Percentiles rank a stretch among this genome's conserved stretches.
Conservation (phyloP, 2,113 vertebrate species). For the Excalfactoria chinensis region DNA sequence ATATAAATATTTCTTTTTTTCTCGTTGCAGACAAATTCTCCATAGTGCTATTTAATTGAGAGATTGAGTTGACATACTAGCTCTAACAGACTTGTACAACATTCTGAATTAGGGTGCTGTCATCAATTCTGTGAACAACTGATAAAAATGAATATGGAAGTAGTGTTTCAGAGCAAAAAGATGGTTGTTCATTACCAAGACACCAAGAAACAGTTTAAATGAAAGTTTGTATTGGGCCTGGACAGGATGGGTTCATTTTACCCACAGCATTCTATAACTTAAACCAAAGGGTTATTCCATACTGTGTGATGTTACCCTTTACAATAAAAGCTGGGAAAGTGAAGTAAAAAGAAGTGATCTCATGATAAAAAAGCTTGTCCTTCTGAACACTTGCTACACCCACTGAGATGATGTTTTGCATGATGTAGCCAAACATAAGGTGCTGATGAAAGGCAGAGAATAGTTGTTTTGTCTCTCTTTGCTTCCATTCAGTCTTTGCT, state of each 20-base stretch:
- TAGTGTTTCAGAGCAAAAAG: background rate
- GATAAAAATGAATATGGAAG: background rate
- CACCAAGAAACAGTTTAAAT: background rate
- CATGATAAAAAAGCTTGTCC: background rate
- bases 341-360: background rate
- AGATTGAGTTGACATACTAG: fast-evolving
- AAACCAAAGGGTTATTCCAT: background rate
- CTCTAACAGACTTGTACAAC: background rate
- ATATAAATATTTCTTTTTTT: background rate
- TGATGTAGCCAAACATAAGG: background rate
- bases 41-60: background rate
- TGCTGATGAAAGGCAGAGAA: background rate
- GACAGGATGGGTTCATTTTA: background rate
- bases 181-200: background rate
- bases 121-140: background rate
- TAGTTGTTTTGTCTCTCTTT: background rate
- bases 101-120: background rate
- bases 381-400: background rate
- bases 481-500: background rate
- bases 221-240: background rate
- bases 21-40: background rate
- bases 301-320: background rate
- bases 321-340: background rate
- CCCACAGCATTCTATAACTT: background rate
- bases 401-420: background rate